Base-by-base conservation (phyloP, 2,113 vertebrate species). In the Telmatochromis sp. region DNA sequence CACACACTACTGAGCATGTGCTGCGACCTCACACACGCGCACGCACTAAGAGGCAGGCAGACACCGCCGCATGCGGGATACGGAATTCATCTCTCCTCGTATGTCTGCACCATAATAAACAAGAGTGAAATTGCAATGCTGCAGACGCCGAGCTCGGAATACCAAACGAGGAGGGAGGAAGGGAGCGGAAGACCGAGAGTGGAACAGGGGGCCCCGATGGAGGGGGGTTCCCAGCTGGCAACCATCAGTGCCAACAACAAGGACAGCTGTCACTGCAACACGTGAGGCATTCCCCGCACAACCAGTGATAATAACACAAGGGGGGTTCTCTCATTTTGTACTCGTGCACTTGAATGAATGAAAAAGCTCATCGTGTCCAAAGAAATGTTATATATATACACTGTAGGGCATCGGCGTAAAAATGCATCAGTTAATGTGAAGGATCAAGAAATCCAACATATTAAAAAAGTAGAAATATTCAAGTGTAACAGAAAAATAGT, bases 1-100 rank as follows among this genome's bases (percentile, higher is more conserved):
- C 93, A 95, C 96, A 91, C 96, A 85, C 96, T 87, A 99, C 98
- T 99, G 98, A 98, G 98, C 98, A 99, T 99, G 98, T 98, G 98
- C 98, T 95, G 96, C 98, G 98, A 99, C 98, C 98, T 97, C 85
- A 91, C 90, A 84, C 84, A 65, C 88, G 9, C 17, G 23, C 33
- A 33, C 11, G 37, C 28, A 65, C 60, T 37, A 65, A 37, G 60
- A 65, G 60, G 33, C 42, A 81, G 58, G 50, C 86, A 88, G 86
- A 55, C 90, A 90, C 87, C 86, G 92, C 91, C 91, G 87, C 95
- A 88, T 85, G 91, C 96, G 81, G 86, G 91, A 93, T 90, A 93
- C 93, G 91, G 95, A 93, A 97, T 97, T 97, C 94, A 97, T 97
- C 96, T 94, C 97, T 87, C 87, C 95, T 94, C 95, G 83, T 96